Percentiles rank a stretch among this genome's conserved stretches.
These are phyloP conservation scores for Dysmachus trigonus DNA, from an alignment of 2,888 invertebrate genomes.

Conservation along the genomic window DNA sequence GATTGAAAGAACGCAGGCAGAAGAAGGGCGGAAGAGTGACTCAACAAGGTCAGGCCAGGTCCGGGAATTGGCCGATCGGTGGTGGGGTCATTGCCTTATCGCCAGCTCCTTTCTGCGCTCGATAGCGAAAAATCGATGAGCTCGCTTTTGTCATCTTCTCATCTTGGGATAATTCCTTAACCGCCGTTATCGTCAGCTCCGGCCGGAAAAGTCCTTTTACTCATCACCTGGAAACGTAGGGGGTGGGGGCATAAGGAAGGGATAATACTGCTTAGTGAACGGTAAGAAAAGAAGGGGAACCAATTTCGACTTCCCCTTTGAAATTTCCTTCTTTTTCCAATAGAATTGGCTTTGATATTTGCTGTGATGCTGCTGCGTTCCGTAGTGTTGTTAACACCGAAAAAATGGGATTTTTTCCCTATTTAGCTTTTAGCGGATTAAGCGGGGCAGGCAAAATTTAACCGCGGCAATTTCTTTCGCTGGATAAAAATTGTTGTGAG, in stretches of 20 bases:
- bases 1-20: not conserved
- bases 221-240: not conserved
- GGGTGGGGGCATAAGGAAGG: not conserved
- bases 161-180: not conserved
- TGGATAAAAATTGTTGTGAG: not conserved
- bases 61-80: not conserved
- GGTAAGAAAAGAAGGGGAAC: not conserved
- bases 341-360: not conserved
- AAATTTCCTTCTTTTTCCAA: not conserved
- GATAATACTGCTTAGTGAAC: not conserved
- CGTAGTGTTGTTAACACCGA: not conserved
- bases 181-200: not conserved
- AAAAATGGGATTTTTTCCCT: not conserved
- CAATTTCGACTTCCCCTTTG: not conserved
- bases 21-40: not conserved
- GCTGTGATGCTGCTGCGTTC: not conserved
- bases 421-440: not conserved
- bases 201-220: constrained; percentile 31
- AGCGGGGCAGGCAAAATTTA: not conserved
- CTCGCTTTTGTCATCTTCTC: constrained; percentile 16
- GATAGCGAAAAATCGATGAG: constrained; percentile 17
- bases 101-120: not conserved
- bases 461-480: not conserved
- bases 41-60: constrained; percentile 36
- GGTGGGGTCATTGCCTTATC: constrained; percentile 12